Percentiles rank a stretch among this genome's conserved stretches.
Conservation (phyloP, 2,888 invertebrate genomes). For the Nesidiocoris tenuis region DNA sequence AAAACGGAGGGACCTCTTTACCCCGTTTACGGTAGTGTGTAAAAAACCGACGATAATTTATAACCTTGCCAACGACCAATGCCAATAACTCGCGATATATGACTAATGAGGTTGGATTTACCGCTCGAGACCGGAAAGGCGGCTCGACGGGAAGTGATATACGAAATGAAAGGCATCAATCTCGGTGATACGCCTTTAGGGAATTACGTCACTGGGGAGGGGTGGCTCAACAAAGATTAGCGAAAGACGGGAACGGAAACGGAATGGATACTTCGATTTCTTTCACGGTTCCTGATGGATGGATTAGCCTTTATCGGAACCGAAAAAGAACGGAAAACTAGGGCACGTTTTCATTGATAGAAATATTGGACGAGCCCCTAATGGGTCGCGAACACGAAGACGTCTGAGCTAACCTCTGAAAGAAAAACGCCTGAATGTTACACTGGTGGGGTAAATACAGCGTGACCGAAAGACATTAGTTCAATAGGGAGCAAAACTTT, state of each 20-base stretch:
- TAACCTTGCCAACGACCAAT: not conserved
- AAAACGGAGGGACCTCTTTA: too few relatives aligned
- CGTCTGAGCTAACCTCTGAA: too few relatives aligned
- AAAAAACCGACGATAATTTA: too few relatives aligned
- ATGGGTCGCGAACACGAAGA: too few relatives aligned
- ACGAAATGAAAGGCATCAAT: constrained; percentile 29
- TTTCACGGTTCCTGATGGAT: not conserved
- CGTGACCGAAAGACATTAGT: too few relatives aligned
- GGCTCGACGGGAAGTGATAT: not conserved
- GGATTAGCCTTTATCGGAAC: not conserved
- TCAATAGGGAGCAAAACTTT: too few relatives aligned
- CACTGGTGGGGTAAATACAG: too few relatives aligned
- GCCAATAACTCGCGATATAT: not conserved
- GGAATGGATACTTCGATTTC: not conserved
- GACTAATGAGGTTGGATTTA: not conserved
- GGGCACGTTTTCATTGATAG: not conserved
- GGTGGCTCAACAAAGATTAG: not conserved
- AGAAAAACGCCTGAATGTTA: too few relatives aligned
- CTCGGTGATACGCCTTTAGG: constrained; percentile 20
- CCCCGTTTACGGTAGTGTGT: too few relatives aligned
- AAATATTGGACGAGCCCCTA: too few relatives aligned
- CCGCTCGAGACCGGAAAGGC: not conserved
- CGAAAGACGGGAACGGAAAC: not conserved
- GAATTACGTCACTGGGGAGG: constrained; percentile 16
- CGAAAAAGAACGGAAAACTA: not conserved